These are phyloP conservation scores for Sceloporus tristichus DNA, from an alignment of 2,113 vertebrate species.

Conservation along the genomic window DNA sequence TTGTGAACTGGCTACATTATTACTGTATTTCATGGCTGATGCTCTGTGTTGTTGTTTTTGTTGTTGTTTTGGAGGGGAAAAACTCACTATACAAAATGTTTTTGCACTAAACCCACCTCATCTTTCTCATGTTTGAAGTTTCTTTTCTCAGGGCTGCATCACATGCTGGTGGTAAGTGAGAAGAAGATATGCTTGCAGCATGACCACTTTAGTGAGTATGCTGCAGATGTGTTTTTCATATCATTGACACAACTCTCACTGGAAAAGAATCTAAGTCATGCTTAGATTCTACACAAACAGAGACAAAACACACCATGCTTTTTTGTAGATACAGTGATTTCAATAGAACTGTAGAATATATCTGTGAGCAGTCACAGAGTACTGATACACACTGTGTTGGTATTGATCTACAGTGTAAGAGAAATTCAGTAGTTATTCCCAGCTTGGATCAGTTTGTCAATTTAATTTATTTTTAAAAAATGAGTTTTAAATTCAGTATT, in stretches of 20 bases:
- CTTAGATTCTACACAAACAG: background rate
- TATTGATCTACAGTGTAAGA: too few species aligned
- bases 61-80: background rate
- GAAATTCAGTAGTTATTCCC: too few species aligned
- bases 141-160: conserved; percentile 14
- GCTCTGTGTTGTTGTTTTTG: background rate
- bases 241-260: background rate
- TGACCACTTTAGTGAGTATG: background rate
- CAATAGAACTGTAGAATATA: background rate
- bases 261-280: background rate
- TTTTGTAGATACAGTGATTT: background rate
- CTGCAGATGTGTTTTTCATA: conserved; percentile 1
- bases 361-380: background rate
- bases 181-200: background rate
- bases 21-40: background rate
- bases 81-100: background rate
- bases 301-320: background rate
- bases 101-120: background rate
- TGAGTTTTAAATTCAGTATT: conserved; percentile 8
- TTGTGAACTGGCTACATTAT: background rate
- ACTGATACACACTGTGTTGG: background rate
- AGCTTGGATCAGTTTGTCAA: background rate
- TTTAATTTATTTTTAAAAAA: background rate
- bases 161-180: background rate
- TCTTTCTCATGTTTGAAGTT: conserved; percentile 12